Evolutionary conservation across 64 coral and sea anemone genomes (phyloP).

Genomic region (Platygyra sinensis): DNA sequence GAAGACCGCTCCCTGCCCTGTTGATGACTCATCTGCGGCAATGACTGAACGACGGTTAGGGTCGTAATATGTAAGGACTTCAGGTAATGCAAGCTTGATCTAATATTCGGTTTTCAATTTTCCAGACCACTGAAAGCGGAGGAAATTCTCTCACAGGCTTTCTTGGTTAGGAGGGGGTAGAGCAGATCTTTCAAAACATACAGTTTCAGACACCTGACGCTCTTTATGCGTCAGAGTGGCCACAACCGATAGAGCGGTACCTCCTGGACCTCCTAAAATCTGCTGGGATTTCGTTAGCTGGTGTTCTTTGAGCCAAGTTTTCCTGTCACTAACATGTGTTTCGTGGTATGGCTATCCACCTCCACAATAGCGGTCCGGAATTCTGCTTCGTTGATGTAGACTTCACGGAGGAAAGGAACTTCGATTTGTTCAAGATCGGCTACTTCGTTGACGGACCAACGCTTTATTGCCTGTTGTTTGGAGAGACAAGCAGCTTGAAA

Average conservation of each 20-base stretch:
- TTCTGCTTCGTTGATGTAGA: background rate
- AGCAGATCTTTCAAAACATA: slow-evolving; percentile 42
- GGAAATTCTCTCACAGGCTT: slow-evolving; percentile 60
- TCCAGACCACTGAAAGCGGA: slow-evolving; percentile 38
- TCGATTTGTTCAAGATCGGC: slow-evolving; percentile 8
- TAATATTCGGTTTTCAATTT: slow-evolving; percentile 49
- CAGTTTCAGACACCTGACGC: slow-evolving; percentile 25
- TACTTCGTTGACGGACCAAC: background rate
- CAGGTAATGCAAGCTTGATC: slow-evolving; percentile 39
- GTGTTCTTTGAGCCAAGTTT: slow-evolving; percentile 58
- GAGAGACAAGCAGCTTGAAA: slow-evolving; percentile 20
- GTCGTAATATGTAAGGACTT: slow-evolving; percentile 12
- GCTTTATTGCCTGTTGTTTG: background rate
- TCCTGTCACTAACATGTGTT: slow-evolving; percentile 46
- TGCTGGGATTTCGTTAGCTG: slow-evolving; percentile 3
- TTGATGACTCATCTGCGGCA: background rate
- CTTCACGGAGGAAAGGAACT: slow-evolving; percentile 21
- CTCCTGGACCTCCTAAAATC: slow-evolving; percentile 65
- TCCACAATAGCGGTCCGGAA: slow-evolving; percentile 60
- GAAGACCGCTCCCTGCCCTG: slow-evolving; percentile 22
- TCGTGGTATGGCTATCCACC: slow-evolving; percentile 46
- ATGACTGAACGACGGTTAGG: slow-evolving; percentile 1
- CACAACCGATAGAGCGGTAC: slow-evolving; percentile 50
- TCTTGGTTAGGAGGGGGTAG: slow-evolving; percentile 41
- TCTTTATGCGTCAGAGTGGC: slow-evolving; percentile 3